phyloP scores from a whole-genome alignment of 2,797 vertebrate genomes.

The Antrozous pallidus region DNA sequence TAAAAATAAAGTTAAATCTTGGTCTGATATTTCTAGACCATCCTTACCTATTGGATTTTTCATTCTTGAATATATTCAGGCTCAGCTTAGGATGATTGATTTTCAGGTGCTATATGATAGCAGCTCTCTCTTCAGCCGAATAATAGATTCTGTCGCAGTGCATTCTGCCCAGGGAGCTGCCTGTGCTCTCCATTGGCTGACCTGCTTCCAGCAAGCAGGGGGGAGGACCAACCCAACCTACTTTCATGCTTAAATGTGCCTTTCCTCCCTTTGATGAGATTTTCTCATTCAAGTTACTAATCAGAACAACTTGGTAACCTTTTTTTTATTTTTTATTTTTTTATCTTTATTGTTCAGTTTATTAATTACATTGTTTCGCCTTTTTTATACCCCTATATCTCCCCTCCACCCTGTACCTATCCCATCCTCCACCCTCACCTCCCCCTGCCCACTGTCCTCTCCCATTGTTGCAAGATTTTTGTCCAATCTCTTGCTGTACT shows the following conservation, averaged over 20 bases:
- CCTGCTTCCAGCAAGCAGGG: not conserved
- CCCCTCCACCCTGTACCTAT: too few relatives aligned
- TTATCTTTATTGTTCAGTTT: too few relatives aligned
- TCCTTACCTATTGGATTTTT: not conserved
- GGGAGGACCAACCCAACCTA: not conserved
- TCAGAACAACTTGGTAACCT: not conserved
- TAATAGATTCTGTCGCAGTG: not conserved
- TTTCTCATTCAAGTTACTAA: not conserved
- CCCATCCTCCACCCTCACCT: too few relatives aligned
- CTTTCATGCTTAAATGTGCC: not conserved
- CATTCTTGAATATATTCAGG: not conserved
- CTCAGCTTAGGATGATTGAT: not conserved
- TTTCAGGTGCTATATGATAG: not conserved
- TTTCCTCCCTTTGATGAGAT: not conserved
- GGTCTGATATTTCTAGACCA: not conserved
- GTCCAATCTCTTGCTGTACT: too few relatives aligned
- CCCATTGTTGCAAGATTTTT: too few relatives aligned
- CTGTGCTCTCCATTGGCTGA: not conserved
- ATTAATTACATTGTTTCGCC: too few relatives aligned
- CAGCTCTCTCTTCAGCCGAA: not conserved
- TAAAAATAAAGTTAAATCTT: not conserved
- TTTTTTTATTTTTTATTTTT: too few relatives aligned
- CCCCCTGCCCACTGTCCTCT: too few relatives aligned
- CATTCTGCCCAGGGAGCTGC: not conserved
- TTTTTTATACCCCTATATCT: too few relatives aligned